Evolutionary conservation across 2,113 vertebrate genomes (phyloP).

Genomic region (Taxidea taxus): DNA sequence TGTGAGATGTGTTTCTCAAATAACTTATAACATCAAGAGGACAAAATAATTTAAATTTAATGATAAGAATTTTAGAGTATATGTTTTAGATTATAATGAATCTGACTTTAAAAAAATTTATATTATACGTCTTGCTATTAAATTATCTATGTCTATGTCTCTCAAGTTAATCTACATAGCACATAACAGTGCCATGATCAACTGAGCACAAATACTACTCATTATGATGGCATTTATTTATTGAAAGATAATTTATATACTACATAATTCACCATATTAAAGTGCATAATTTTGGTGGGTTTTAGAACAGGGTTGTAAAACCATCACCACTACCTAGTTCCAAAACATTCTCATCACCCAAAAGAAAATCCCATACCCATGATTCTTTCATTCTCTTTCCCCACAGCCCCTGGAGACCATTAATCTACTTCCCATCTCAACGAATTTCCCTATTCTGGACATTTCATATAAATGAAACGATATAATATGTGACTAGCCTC

Average conservation of each 20-base stretch:
- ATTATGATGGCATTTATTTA: not conserved
- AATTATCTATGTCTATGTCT: not conserved
- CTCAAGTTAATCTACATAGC: not conserved
- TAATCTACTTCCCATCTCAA: not conserved
- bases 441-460: not conserved
- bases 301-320: not conserved
- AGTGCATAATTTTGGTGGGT: not conserved
- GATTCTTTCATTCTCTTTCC: not conserved
- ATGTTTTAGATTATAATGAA: not conserved
- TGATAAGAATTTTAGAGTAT: not conserved
- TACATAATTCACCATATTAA: not conserved
- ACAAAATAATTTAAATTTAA: conserved; percentile 8
- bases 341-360: not conserved
- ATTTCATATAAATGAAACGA: not conserved
- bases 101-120: not conserved
- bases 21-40: not conserved
- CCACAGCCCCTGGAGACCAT: not conserved
- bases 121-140: not conserved
- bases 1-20: not conserved
- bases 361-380: not conserved
- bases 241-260: not conserved
- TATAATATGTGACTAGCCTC: not conserved
- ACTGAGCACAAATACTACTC: not conserved
- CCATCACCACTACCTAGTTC: not conserved
- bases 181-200: not conserved